phyloP scores from a whole-genome alignment of 1,140 invertebrate genomes.

The Lepidostoma basale region DNA sequence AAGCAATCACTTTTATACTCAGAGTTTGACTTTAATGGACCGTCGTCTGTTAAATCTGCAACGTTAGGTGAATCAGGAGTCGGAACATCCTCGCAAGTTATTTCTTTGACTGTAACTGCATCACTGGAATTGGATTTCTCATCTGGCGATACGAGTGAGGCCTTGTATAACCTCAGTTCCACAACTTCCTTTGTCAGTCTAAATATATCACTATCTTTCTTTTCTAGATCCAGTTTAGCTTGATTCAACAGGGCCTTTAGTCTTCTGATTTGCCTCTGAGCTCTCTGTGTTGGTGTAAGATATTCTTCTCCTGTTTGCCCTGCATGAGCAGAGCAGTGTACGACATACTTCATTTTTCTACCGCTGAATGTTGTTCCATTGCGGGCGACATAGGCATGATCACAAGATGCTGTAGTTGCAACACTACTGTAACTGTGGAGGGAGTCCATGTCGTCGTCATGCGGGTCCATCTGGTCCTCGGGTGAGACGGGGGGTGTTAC shows the following conservation, averaged over 20 bases:
- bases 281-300: constrained; percentile 83
- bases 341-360: constrained; percentile 74
- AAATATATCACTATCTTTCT: constrained; percentile 80
- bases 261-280: constrained; percentile 76
- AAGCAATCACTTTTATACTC: constrained; percentile 30
- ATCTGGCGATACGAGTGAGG: constrained; percentile 74
- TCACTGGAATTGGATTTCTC: constrained; percentile 76
- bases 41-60: constrained; percentile 55
- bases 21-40: constrained; percentile 36
- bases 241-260: constrained; percentile 73
- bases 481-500: constrained; percentile 66
- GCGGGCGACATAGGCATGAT: constrained; percentile 78
- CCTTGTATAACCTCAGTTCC: constrained; percentile 78
- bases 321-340: constrained; percentile 81
- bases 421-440: constrained; percentile 77
- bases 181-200: constrained; percentile 83
- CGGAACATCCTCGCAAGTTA: constrained; percentile 60
- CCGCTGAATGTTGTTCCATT: constrained; percentile 80
- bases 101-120: constrained; percentile 73
- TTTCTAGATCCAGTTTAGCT: constrained; percentile 75
- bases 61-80: constrained; percentile 56
- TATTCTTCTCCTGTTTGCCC: constrained; percentile 77
- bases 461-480: constrained; percentile 59
- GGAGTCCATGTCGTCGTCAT: constrained; percentile 74
- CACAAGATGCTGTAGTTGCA: constrained; percentile 74